Conservation (phyloP, 2,888 invertebrate genomes). For the Lumbricus terrestris region DNA sequence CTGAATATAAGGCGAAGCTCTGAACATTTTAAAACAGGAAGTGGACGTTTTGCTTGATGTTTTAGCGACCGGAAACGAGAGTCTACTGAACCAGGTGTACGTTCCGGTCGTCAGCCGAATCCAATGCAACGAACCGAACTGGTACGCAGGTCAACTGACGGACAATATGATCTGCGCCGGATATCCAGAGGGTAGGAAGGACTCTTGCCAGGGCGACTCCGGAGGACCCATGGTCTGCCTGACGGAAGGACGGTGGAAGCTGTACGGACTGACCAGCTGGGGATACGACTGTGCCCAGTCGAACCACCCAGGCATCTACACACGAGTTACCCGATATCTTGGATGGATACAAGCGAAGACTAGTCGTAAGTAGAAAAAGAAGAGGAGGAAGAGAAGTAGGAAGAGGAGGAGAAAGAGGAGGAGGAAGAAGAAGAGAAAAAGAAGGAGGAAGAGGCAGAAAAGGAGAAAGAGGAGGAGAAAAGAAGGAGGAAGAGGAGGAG, state of each 20-base stretch:
- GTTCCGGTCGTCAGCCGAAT: constrained; percentile 26
- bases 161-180: constrained; percentile 37
- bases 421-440: too few species aligned
- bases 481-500: too few species aligned
- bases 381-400: not conserved
- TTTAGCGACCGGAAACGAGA: constrained; percentile 21
- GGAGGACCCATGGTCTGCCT: constrained; percentile 53
- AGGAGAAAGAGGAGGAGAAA: too few species aligned
- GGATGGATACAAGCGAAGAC: constrained; percentile 5
- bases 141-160: constrained; percentile 30
- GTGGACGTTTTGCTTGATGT: not conserved
- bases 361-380: not conserved
- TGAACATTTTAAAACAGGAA: not conserved
- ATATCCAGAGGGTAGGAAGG: constrained; percentile 31
- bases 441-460: too few species aligned
- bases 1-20: too few species aligned
- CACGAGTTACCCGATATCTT: constrained; percentile 29
- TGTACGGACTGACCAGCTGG: constrained; percentile 52
- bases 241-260: constrained; percentile 45
- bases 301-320: constrained; percentile 53
- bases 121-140: constrained; percentile 29
- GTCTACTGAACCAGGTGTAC: constrained; percentile 30
- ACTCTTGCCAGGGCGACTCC: constrained; percentile 47
- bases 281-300: constrained; percentile 50
- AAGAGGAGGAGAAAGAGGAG: too few species aligned